Base-by-base conservation (phyloP, 2,888 invertebrate species). In the Plagiodera versicolora region DNA sequence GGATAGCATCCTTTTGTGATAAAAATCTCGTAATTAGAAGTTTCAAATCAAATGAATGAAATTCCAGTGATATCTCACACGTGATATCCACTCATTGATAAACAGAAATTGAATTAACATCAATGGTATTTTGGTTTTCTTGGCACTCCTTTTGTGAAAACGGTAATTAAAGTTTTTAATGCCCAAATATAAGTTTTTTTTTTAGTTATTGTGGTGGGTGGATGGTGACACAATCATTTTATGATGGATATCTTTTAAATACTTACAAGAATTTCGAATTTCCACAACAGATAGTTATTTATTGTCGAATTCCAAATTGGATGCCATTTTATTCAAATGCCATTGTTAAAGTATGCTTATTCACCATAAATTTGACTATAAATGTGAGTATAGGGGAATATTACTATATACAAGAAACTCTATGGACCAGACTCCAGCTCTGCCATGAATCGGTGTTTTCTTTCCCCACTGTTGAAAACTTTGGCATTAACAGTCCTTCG, bases 261-360 rank as follows among this genome's bases (percentile, higher is more conserved):
- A n/a, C n/a, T 39, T 39, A 14, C 2, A 39, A 39, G 39, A 39
- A 39, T 39, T 39, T 39, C 3, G 14, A 39, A 39, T 39, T 39
- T 6, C 39, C 8, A 39, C 14, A 39, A 14, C 2, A 10, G 39
- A 39, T 39, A 6, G 9, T 32, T 10, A 11, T 9, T 32, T 32
- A 32, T 32, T 73, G 72, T 72, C 6, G 24, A 24, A 24, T 24
- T 24, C 24, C 24, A 24, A 24, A 24, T 24, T 6, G n/a, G n/a
- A 24, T 24, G 4, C 6, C 4, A 24, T 24, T 24, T 24, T 24
- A n/a, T n/a, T n/a, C n/a, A n/a, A n/a, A n/a, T n/a, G n/a, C n/a
- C n/a, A n/a, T n/a, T n/a, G n/a, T n/a, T n/a, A n/a, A n/a, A n/a
- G n/a, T n/a, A n/a, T n/a, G n/a, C n/a, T n/a, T n/a, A n/a, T n/a